phyloP scores from a whole-genome alignment of 1,140 invertebrate species.

The Homalodisca vitripennis region DNA sequence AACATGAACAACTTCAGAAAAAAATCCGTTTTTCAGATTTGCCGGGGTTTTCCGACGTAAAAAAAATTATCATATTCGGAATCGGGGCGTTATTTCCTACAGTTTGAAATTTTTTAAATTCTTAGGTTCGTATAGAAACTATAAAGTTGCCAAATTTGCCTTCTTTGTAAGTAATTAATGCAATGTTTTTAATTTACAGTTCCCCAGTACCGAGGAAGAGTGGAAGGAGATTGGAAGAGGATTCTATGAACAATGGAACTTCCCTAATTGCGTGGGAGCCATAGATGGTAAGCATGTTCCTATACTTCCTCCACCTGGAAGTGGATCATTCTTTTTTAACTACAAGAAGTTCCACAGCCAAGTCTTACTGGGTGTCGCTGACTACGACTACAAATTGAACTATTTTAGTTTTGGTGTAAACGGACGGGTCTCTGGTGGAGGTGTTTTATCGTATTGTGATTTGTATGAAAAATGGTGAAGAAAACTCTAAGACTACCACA shows the following conservation, averaged over 20 bases:
- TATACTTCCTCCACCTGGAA: slow-evolving; percentile 44
- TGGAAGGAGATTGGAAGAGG: slow-evolving; percentile 42
- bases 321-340: slow-evolving; percentile 50
- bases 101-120: too few relatives aligned
- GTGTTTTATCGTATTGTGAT: slow-evolving; percentile 40
- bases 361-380: slow-evolving; percentile 47
- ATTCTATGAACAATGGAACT: slow-evolving; percentile 49
- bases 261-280: slow-evolving; percentile 43
- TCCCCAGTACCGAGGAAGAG: slow-evolving; percentile 35
- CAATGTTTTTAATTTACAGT: slow-evolving; percentile 31
- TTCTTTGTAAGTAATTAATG: slow-evolving; percentile 9
- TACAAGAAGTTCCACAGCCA: slow-evolving; percentile 52
- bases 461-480: slow-evolving; percentile 37
- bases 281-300: slow-evolving; percentile 50
- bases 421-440: slow-evolving; percentile 45
- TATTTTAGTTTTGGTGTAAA: slow-evolving; percentile 42
- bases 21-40: too few relatives aligned
- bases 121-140: too few relatives aligned
- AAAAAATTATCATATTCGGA: too few relatives aligned
- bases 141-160: too few relatives aligned
- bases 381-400: slow-evolving; percentile 45
- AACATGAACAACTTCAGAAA: too few relatives aligned
- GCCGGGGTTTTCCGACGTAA: too few relatives aligned
- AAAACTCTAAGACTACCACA: slow-evolving; percentile 31
- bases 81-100: too few relatives aligned